Evolutionary conservation across 2,888 invertebrate species (phyloP).

Genomic region (Julus scanicus): DNA sequence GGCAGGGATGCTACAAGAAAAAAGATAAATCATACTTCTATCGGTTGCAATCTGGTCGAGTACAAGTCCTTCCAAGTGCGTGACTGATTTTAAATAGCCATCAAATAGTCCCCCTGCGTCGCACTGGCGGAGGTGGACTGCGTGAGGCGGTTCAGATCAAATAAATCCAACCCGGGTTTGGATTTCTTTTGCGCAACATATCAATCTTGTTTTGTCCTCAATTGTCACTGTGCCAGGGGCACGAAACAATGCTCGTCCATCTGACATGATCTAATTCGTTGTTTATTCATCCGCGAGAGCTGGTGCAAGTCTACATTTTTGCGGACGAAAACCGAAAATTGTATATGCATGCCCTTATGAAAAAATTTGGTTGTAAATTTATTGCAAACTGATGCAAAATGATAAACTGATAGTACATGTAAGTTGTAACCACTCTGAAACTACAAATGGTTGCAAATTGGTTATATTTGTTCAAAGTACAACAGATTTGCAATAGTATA

Average conservation of each 20-base stretch:
- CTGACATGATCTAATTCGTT: background rate
- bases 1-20: constrained; percentile 13
- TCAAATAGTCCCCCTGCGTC: background rate
- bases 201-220: constrained; percentile 26
- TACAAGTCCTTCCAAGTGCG: constrained; percentile 24
- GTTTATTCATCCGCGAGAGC: background rate
- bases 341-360: no score
- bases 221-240: background rate
- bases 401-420: no score
- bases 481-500: no score
- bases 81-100: constrained; percentile 12
- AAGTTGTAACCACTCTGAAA: no score
- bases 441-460: no score
- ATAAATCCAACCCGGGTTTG: background rate
- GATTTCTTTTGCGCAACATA: background rate
- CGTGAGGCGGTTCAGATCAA: background rate
- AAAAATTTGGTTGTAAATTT: no score
- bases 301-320: background rate
- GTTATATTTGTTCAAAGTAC: no score
- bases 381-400: no score
- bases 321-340: no score
- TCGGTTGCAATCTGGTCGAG: constrained; percentile 25
- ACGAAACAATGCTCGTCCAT: constrained; percentile 1
- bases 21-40: constrained; percentile 12
- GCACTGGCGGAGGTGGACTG: background rate